Evolutionary conservation across 1,140 invertebrate species (phyloP), one percentile per base, ranked within the genome.

Genomic region (Vanessa atalanta): DNA sequence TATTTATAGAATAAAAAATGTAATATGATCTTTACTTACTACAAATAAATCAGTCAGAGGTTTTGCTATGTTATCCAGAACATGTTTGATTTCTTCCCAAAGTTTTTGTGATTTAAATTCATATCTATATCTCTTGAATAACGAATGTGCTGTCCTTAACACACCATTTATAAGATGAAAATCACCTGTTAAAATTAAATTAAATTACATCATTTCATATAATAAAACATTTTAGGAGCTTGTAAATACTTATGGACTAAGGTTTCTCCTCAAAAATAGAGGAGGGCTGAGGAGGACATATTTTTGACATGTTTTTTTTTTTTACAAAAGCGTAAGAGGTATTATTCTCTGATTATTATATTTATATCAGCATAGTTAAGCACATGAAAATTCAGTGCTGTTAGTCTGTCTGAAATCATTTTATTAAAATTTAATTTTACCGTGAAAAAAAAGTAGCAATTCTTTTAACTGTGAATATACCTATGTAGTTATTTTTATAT

Each of bases 61-160:
- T 85, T 97, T 95, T 0, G 98, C 98, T 95, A 99, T 98, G 77
- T 96, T 96, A 50, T 98, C 97, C 57, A 99, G 90, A 1, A 99
- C 98, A 94, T 97, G 97, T 93, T 99, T 99, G 65, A 99, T 99
- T 93, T 99, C 99, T 68, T 95, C 95, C 98, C 98, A 99, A 0
- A 99, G 93, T 75, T 95, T 94, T 86, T 99, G 96, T 8, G 98
- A 99, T 93, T 99, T 99, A 83, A 99, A 98, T 93, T 99, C 98
- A 88, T 97, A 98, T 65, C 98, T 95, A 93, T 99, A 99, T 84
- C 97, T 95, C 92, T 98, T 98, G 92, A 99, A 99, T 11, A 99
- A 93, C 0, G 98, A 99, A 93, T 99, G 98, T 0, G 97, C 98
- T 2, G 98, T 99, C 79, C 97, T 95, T 4, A 99, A 93, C 0